Percentiles rank a stretch among this genome's conserved stretches.
These are phyloP conservation scores for Macroramphosus scolopax DNA, from an alignment of 2,797 vertebrate species.

Conservation along the genomic window DNA sequence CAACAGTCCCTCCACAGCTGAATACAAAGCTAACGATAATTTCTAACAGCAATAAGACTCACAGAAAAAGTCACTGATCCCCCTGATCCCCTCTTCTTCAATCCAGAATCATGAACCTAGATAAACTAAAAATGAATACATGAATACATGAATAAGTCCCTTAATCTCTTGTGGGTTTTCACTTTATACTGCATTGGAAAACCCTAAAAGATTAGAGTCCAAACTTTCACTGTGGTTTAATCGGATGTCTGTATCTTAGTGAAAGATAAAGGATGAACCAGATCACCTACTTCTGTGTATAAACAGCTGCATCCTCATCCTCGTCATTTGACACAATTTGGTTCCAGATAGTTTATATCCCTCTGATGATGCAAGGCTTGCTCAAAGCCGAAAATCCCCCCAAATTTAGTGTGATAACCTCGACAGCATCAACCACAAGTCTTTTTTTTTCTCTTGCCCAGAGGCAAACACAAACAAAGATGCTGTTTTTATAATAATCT, in stretches of 20 bases:
- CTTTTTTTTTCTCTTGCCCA: slow-evolving; percentile 33
- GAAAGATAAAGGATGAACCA: slow-evolving; percentile 31
- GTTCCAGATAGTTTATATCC: slow-evolving; percentile 33
- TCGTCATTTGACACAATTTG: slow-evolving; percentile 21
- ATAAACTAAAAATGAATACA: slow-evolving; percentile 42
- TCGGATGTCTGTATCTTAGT: slow-evolving; percentile 48
- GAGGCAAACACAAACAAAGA: slow-evolving; percentile 16
- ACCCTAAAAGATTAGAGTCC: slow-evolving; percentile 30
- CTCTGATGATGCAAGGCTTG: slow-evolving; percentile 29
- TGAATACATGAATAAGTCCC: slow-evolving; percentile 20
- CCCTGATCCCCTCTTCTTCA: slow-evolving; percentile 7
- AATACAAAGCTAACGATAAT: slow-evolving; percentile 29
- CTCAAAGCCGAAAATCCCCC: slow-evolving; percentile 46
- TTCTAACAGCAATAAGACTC: slow-evolving; percentile 15
- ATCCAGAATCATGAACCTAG: slow-evolving; percentile 22
- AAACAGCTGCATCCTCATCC: slow-evolving; percentile 33
- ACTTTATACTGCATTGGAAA: no score
- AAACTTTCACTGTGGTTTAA: slow-evolving; percentile 45
- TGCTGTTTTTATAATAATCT: no score
- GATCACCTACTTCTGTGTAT: slow-evolving; percentile 22
- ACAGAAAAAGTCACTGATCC: slow-evolving; percentile 18
- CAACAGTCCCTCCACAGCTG: slow-evolving; percentile 31
- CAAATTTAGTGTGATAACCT: slow-evolving; percentile 23
- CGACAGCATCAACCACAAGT: slow-evolving; percentile 42
- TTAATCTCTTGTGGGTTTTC: slow-evolving; percentile 35